Evolutionary conservation across 2,797 vertebrate species (phyloP).

Genomic region (Artibeus lituratus): DNA sequence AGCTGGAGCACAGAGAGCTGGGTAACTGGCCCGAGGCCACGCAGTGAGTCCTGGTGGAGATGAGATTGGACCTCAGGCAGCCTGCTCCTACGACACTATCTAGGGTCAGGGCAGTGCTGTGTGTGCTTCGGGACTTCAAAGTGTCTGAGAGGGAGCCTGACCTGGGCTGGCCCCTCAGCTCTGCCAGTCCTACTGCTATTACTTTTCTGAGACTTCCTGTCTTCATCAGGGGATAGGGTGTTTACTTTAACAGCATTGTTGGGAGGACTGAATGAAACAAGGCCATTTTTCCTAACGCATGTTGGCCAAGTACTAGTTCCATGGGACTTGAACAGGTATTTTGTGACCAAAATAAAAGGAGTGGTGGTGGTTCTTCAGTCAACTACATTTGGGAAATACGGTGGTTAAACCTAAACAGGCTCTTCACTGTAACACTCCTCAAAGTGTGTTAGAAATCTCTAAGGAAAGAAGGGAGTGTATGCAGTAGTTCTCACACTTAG

Average conservation of each 20-base stretch:
- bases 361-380: neutral
- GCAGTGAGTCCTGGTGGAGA: neutral
- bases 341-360: neutral
- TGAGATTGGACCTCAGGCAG: neutral
- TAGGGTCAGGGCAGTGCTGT: neutral
- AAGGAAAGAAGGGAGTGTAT: neutral
- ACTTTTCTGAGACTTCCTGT: neutral
- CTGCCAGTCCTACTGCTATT: neutral
- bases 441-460: neutral
- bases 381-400: neutral
- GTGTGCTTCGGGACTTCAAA: neutral
- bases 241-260: neutral
- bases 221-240: neutral
- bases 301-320: neutral
- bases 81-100: neutral
- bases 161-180: neutral
- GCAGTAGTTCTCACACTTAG: neutral
- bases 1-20: neutral
- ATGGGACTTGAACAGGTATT: neutral
- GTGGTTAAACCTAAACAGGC: neutral
- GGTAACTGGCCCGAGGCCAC: neutral
- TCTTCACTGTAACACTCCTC: neutral
- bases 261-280: slow-evolving; percentile 1
- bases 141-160: neutral
- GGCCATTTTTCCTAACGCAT: neutral